Evolutionary conservation across 2,888 invertebrate genomes (phyloP).

Genomic region (Nipponacmea schrenckii): DNA sequence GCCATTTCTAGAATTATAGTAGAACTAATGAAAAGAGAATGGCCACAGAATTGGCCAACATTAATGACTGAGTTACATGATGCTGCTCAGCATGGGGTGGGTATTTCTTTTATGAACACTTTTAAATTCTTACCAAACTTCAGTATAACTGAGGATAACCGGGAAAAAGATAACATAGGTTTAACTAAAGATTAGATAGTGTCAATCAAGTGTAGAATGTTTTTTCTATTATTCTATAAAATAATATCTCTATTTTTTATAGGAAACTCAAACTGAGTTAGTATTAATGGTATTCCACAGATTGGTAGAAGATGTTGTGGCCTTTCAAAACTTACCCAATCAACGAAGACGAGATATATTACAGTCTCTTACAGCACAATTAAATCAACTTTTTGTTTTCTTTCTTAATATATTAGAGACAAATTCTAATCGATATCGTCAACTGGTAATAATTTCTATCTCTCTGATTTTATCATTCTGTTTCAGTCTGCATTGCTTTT

Average conservation of each 20-base stretch:
- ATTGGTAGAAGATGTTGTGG: constrained; percentile 91
- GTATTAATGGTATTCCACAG: constrained; percentile 89
- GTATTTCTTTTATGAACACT: constrained; percentile 24
- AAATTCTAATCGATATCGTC: constrained; percentile 29
- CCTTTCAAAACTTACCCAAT: constrained; percentile 83
- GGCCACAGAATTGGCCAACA: constrained; percentile 97
- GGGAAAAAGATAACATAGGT: too few relatives aligned
- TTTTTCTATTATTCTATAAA: too few relatives aligned
- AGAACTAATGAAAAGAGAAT: constrained; percentile 95
- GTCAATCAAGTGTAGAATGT: too few relatives aligned
- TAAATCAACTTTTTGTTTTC: constrained; percentile 84
- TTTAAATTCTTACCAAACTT: too few relatives aligned
- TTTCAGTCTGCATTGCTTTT: too few relatives aligned
- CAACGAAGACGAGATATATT: constrained; percentile 91
- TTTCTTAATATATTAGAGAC: constrained; percentile 49
- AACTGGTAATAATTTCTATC: constrained; percentile 24
- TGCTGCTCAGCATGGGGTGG: constrained; percentile 83
- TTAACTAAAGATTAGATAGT: too few relatives aligned
- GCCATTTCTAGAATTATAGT: constrained; percentile 83
- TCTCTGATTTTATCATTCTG: too few relatives aligned
- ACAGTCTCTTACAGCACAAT: constrained; percentile 84
- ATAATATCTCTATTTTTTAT: constrained; percentile 14
- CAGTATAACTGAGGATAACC: too few relatives aligned
- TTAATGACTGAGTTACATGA: constrained; percentile 84
- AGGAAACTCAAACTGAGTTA: constrained; percentile 83